Base-by-base conservation (phyloP, 2,113 vertebrate genomes). In the Apeltes quadracus region DNA sequence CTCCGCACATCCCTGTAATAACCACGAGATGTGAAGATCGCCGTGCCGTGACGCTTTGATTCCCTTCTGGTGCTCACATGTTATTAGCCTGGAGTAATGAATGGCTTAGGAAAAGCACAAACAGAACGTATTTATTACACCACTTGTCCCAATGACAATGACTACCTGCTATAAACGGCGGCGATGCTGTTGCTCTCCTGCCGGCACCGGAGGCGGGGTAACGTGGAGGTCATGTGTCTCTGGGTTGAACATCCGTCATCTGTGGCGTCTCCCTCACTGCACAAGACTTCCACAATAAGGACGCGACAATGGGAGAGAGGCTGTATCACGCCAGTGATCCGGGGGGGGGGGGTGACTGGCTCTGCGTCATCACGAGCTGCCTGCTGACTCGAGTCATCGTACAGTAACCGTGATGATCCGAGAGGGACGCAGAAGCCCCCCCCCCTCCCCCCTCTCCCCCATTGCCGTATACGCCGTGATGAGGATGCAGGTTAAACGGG, bases 171-270 rank as follows among this genome's bases (percentile, higher is more conserved):
- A n/a, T 70, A 4, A 20, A n/a, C n/a, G n/a, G 20, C 25, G 46
- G 51, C 34, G 14, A 25, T 63, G 34, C 65, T 50, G 41, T 50
- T 20, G 63, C 76, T 27, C 54, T 61, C 75, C 83, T 9, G 7
- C 71, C 76, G 69, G 71, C 79, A 79, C n/a, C n/a, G n/a, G n/a
- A n/a, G n/a, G n/a, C n/a, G n/a, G n/a, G n/a, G n/a, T n/a, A n/a
- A n/a, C n/a, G n/a, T n/a, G n/a, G 29, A 32, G 29, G 5, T 5
- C 3, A 32, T 69, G 68, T 64, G 65, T 87, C 77, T 78, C 53
- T 54, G 65, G 56, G 57, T 57, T 50, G 74, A 59, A 43, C 69
- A 75, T 79, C 66, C 67, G 78, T 87, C 83, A 82, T 78, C 68
- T 51, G 13, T 70, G 63, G 61, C 76, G 69, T 75, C 63, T 74